Conservation (phyloP, 2,888 invertebrate genomes). For the Apodemia mormo region DNA sequence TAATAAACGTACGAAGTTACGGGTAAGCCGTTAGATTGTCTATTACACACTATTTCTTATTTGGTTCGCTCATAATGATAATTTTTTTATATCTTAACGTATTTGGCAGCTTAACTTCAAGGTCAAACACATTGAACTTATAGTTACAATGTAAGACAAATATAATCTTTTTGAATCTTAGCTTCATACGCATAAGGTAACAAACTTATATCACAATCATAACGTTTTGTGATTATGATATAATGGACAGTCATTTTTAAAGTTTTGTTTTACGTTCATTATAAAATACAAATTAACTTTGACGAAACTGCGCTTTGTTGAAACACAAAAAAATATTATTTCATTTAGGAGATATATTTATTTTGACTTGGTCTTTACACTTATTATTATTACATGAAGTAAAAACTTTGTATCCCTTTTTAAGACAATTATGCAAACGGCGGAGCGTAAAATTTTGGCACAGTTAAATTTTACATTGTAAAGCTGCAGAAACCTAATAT, state of each 20-base stretch:
- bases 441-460: too few relatives aligned
- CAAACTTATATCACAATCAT: background rate
- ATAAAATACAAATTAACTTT: background rate
- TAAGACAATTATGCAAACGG: too few relatives aligned
- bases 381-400: too few relatives aligned
- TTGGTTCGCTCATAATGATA: constrained; percentile 3
- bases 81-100: constrained; percentile 21
- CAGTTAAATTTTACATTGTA: too few relatives aligned
- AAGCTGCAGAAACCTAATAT: too few relatives aligned
- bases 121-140: constrained; percentile 24
- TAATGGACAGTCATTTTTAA: background rate
- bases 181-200: background rate
- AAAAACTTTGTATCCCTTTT: too few relatives aligned
- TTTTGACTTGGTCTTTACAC: too few relatives aligned
- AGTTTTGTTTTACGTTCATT: background rate
- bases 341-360: too few relatives aligned
- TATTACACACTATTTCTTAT: constrained; percentile 11
- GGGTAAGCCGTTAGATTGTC: background rate
- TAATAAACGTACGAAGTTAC: background rate
- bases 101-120: constrained; percentile 19
- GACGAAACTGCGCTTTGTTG: too few relatives aligned
- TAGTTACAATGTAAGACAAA: constrained; percentile 20
- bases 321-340: too few relatives aligned
- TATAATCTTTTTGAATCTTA: constrained; percentile 22
- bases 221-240: background rate